Conservation (phyloP, 2,113 vertebrate genomes). For the Serilophus lunatus region DNA sequence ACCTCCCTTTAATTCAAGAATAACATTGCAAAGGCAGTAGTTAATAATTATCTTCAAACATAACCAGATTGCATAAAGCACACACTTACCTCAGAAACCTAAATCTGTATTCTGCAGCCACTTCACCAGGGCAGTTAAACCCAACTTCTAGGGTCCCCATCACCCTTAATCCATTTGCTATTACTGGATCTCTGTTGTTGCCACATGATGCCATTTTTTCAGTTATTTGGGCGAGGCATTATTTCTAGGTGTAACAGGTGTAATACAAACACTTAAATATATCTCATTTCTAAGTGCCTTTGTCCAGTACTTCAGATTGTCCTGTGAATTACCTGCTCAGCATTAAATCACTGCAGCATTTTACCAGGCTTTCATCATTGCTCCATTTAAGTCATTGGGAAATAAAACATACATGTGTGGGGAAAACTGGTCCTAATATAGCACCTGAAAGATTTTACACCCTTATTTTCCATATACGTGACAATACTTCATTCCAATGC, state of each 20-base stretch:
- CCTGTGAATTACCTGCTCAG: not conserved
- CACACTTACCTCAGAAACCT: not conserved
- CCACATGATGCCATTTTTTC: not conserved
- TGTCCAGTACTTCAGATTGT: not conserved
- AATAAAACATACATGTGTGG: not conserved
- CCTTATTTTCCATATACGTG: not conserved
- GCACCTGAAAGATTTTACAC: not conserved
- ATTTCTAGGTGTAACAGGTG: not conserved
- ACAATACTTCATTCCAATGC: not conserved
- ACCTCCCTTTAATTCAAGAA: not conserved
- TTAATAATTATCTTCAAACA: constrained; percentile 33
- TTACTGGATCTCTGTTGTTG: not conserved
- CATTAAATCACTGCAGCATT: not conserved
- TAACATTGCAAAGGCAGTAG: not conserved
- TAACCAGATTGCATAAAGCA: not conserved
- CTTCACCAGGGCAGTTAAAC: not conserved
- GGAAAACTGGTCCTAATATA: not conserved
- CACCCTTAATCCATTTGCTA: fast-evolving
- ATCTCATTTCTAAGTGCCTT: not conserved
- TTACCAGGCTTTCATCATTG: not conserved
- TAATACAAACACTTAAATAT: not conserved
- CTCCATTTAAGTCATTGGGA: not conserved
- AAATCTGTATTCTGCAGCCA: not conserved
- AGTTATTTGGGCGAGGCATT: not conserved
- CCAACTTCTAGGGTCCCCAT: not conserved